Percentiles rank a stretch among this genome's conserved stretches.
Conservation (phyloP, 92 coral and sea anemone genomes). For the Porites evermanni region DNA sequence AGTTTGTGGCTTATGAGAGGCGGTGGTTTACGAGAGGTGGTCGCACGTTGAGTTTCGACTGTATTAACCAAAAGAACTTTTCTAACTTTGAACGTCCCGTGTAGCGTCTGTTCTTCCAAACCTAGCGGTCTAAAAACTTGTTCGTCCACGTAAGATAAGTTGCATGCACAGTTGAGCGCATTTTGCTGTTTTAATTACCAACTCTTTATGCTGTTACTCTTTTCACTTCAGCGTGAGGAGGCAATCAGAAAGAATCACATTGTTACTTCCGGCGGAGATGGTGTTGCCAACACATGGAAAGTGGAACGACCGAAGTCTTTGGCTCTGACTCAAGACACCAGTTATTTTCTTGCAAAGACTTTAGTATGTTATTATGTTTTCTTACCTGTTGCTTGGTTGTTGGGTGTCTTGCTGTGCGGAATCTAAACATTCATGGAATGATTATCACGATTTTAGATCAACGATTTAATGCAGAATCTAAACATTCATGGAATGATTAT, state of each 20-base stretch:
- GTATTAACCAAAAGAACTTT: too few species aligned
- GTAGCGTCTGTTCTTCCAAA: too few species aligned
- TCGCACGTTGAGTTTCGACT: too few species aligned
- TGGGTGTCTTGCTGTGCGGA: not conserved
- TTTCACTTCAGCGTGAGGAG: slow-evolving; percentile 75
- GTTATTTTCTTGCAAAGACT: slow-evolving; percentile 84
- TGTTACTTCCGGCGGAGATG: slow-evolving; percentile 73
- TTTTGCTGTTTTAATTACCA: not conserved
- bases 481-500: too few species aligned
- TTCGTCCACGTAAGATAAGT: too few species aligned
- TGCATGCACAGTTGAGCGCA: not conserved
- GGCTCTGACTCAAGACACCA: slow-evolving; percentile 77
- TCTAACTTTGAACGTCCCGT: too few species aligned
- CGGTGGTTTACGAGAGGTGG: too few species aligned
- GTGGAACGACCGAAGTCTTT: slow-evolving; percentile 69
- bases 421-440: not conserved
- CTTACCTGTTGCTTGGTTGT: not conserved
- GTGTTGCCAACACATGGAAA: slow-evolving; percentile 76
- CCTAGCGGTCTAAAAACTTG: too few species aligned
- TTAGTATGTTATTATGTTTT: slow-evolving; percentile 36
- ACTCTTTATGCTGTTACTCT: not conserved
- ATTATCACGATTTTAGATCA: too few species aligned
- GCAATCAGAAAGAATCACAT: slow-evolving; percentile 70
- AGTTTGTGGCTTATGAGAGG: too few species aligned
- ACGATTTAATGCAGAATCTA: not conserved